Conservation (phyloP, 1,140 invertebrate genomes). For the Dreissena rostriformis region DNA sequence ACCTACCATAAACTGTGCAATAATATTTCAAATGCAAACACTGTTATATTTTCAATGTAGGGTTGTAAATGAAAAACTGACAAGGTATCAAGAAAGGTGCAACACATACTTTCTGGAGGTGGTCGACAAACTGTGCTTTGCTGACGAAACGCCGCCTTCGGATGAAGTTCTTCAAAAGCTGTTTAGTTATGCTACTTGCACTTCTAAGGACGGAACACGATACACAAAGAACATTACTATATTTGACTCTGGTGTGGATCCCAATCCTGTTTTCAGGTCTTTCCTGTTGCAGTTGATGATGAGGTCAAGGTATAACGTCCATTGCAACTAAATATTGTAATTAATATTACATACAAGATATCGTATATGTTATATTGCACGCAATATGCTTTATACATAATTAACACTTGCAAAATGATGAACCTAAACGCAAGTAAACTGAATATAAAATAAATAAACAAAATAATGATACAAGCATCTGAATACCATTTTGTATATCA, state of each 20-base stretch:
- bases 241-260: constrained; percentile 65
- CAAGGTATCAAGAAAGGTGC: constrained; percentile 54
- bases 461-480: neutral
- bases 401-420: neutral
- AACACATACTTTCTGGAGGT: constrained; percentile 74
- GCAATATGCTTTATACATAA: neutral
- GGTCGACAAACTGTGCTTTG: constrained; percentile 71
- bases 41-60: constrained; percentile 3
- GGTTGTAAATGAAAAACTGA: constrained; percentile 2
- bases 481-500: neutral
- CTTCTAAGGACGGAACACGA: constrained; percentile 20
- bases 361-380: neutral
- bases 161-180: constrained; percentile 62
- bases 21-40: no score
- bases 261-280: constrained; percentile 68
- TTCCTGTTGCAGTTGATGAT: constrained; percentile 70
- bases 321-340: neutral
- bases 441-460: neutral
- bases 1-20: no score
- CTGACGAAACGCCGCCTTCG: constrained; percentile 62
- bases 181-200: constrained; percentile 62
- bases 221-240: constrained; percentile 60
- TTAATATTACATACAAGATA: neutral
- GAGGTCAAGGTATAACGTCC: constrained; percentile 53
- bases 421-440: neutral